Evolutionary conservation across 2,113 vertebrate genomes (phyloP).

Genomic region (Brachypteracias leptosomus): DNA sequence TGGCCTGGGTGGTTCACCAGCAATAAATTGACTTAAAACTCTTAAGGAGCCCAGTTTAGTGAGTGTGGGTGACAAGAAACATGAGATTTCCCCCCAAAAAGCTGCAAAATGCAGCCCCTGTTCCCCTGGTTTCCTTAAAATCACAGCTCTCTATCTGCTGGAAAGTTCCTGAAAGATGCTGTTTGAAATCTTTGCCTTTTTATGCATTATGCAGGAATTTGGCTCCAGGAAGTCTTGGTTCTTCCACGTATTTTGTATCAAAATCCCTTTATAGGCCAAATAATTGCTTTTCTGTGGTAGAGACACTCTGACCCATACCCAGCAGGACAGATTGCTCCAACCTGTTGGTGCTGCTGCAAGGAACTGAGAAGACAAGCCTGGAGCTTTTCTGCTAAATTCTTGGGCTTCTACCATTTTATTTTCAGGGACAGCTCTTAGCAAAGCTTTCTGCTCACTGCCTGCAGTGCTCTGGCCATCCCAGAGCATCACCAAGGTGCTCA

Average conservation of each 20-base stretch:
- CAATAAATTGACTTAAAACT: neutral
- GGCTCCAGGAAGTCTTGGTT: neutral
- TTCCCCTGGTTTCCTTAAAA: neutral
- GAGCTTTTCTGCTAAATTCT: neutral
- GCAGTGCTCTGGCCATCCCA: accelerated
- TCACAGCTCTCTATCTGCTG: neutral
- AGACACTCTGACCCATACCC: neutral
- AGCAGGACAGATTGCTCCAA: neutral
- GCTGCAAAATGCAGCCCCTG: neutral
- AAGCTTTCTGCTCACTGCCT: neutral
- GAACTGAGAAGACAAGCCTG: neutral
- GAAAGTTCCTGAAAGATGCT: neutral
- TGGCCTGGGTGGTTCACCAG: neutral
- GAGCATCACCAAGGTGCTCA: neutral
- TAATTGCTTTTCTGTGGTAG: neutral
- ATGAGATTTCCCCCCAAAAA: neutral
- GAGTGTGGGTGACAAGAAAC: neutral
- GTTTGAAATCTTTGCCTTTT: slow-evolving; percentile 1
- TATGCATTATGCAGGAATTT: slow-evolving; percentile 44
- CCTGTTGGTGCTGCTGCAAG: neutral
- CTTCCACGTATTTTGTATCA: slow-evolving; percentile 13
- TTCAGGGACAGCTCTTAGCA: neutral
- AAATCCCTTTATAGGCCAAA: slow-evolving; percentile 21
- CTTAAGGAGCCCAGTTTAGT: neutral
- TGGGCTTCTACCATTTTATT: neutral